Evolutionary conservation across 2,113 vertebrate genomes (phyloP).

Genomic region (Carassius gibelio): DNA sequence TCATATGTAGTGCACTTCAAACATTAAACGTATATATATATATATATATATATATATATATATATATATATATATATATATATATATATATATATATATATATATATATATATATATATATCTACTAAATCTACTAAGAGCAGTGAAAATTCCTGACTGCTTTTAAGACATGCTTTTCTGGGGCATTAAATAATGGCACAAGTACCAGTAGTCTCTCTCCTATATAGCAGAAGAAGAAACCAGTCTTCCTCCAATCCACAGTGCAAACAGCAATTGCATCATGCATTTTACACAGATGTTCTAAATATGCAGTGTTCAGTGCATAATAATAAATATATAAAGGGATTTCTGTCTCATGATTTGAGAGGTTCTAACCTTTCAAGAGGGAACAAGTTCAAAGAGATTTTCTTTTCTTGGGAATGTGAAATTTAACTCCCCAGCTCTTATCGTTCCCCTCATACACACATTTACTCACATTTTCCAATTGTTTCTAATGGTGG

Average conservation of each 20-base stretch:
- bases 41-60: no score
- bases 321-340: not conserved
- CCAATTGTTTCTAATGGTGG: slow-evolving; percentile 52
- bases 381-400: slow-evolving; percentile 27
- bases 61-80: no score
- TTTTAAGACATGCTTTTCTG: no score
- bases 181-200: no score
- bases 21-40: no score
- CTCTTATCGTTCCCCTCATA: slow-evolving; percentile 26
- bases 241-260: not conserved
- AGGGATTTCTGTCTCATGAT: not conserved
- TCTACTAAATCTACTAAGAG: no score
- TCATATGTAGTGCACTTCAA: no score
- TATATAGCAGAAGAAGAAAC: not conserved
- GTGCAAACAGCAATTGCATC: no score
- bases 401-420: slow-evolving; percentile 23
- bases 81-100: no score
- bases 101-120: no score
- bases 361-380: not conserved
- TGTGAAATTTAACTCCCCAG: slow-evolving; percentile 11
- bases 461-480: slow-evolving; percentile 65
- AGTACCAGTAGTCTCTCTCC: not conserved
- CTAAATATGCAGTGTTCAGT: not conserved
- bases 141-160: no score
- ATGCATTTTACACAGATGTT: not conserved